Evolutionary conservation across 1,140 invertebrate species (phyloP).

Genomic region (Acromyrmex echinatior): DNA sequence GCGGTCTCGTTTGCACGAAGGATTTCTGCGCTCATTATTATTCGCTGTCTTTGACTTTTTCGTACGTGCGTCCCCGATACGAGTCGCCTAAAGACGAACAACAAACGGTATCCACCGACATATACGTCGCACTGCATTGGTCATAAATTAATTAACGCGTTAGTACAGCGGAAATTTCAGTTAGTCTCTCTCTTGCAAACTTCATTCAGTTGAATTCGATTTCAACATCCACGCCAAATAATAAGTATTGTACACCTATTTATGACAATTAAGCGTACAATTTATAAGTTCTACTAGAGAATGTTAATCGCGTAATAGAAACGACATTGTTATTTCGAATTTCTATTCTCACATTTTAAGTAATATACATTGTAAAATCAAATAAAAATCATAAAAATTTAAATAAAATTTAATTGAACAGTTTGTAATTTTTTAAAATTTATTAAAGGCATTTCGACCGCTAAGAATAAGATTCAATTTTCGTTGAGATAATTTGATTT

Average conservation of each 20-base stretch:
- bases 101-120: conserved; percentile 75
- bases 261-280: not conserved
- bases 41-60: conserved; percentile 78
- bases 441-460: not conserved
- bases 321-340: not conserved
- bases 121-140: conserved; percentile 5
- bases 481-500: not conserved
- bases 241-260: not conserved
- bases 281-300: not conserved
- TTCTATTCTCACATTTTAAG: not conserved
- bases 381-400: not conserved
- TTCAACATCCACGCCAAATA: not conserved
- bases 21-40: conserved; percentile 75
- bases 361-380: not conserved
- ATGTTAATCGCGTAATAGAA: not conserved
- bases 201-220: not conserved
- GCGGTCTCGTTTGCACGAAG: conserved; percentile 30
- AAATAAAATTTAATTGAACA: not conserved
- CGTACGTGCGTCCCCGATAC: conserved; percentile 81
- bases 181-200: not conserved
- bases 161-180: conserved; percentile 6
- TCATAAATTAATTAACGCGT: conserved; percentile 43
- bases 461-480: not conserved
- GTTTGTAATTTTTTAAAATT: not conserved
- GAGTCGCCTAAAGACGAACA: conserved; percentile 72